phyloP scores from a whole-genome alignment of 2,888 invertebrate species.

The Stenodera caucasica region DNA sequence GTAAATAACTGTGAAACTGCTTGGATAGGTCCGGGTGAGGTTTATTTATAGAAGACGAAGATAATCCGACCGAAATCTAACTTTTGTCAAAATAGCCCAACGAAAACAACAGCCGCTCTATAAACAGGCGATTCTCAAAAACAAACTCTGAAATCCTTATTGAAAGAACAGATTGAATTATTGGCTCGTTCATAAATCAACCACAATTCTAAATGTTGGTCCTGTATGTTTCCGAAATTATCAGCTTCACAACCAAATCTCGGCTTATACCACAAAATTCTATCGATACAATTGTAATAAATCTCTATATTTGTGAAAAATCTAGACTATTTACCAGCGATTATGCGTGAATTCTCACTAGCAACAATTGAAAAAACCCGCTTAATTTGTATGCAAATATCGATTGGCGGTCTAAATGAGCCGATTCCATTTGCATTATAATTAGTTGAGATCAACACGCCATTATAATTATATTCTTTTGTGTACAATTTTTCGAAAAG shows the following conservation, averaged over 20 bases:
- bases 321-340: too few relatives aligned
- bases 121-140: too few relatives aligned
- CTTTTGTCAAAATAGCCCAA: not conserved
- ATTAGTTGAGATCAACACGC: not conserved
- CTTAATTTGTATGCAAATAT: constrained; percentile 3
- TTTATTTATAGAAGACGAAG: not conserved
- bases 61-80: not conserved
- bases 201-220: not conserved
- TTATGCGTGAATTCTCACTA: too few relatives aligned
- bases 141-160: not conserved
- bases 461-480: not conserved
- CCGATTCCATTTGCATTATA: not conserved
- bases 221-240: not conserved
- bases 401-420: not conserved
- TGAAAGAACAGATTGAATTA: not conserved
- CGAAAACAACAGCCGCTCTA: not conserved
- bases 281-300: too few relatives aligned
- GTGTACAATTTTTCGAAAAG: not conserved
- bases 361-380: not conserved
- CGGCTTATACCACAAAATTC: too few relatives aligned
- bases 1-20: not conserved
- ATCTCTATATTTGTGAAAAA: too few relatives aligned
- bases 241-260: not conserved
- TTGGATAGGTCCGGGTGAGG: not conserved
- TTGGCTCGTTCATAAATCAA: not conserved